Evolutionary conservation across 2,113 vertebrate species (phyloP).

Genomic region (Rhinichthys klamathensis): DNA sequence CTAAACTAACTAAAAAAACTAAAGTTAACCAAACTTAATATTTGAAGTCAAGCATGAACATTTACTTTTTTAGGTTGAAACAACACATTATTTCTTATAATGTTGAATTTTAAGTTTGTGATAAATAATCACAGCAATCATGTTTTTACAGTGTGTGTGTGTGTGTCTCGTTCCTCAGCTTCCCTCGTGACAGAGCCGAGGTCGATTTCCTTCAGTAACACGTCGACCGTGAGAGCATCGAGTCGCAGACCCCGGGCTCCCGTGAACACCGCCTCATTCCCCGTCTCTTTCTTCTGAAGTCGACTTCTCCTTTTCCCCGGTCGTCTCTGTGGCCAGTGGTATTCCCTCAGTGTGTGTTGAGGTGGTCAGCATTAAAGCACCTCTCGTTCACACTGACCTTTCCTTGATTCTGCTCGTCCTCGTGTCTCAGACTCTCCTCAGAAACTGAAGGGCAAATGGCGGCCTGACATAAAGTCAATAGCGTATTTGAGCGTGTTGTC

Average conservation of each 20-base stretch:
- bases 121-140: too few relatives aligned
- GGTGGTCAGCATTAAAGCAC: conserved; percentile 21
- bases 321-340: conserved; percentile 47
- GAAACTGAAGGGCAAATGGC: conserved; percentile 60
- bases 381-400: conserved; percentile 61
- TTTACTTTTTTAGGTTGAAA: too few relatives aligned
- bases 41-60: too few relatives aligned
- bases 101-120: too few relatives aligned
- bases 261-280: background rate
- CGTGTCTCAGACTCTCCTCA: conserved; percentile 37
- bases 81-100: too few relatives aligned
- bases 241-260: background rate
- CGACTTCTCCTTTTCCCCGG: conserved; percentile 19
- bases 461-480: conserved; percentile 62
- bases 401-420: conserved; percentile 34
- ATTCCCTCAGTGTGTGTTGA: conserved; percentile 42
- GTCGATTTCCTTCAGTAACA: background rate
- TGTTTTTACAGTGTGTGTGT: too few relatives aligned
- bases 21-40: too few relatives aligned
- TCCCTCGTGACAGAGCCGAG: background rate
- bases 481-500: conserved; percentile 45
- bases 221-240: background rate
- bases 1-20: too few relatives aligned
- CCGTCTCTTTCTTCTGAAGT: conserved; percentile 9
- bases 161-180: too few relatives aligned